Conservation (phyloP, 1,140 invertebrate genomes). For the Nephila pilipes region DNA sequence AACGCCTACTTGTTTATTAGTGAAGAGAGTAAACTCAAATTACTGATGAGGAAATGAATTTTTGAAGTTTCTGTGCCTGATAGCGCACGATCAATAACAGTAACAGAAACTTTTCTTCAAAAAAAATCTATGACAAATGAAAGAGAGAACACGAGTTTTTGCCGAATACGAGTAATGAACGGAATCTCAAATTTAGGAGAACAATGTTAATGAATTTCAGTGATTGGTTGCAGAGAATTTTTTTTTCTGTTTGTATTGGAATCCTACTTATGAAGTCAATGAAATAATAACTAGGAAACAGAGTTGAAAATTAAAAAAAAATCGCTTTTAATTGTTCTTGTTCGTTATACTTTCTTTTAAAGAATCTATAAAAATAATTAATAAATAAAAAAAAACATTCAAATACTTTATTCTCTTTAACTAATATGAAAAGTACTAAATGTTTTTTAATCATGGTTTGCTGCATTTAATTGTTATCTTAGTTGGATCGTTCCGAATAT, state of each 20-base stretch:
- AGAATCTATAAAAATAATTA: no score
- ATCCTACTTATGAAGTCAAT: background rate
- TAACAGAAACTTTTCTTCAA: background rate
- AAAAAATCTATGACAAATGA: background rate
- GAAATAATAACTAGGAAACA: background rate
- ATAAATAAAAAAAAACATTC: no score
- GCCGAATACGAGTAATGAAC: background rate
- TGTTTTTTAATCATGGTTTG: no score
- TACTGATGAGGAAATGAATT: constrained; percentile 14
- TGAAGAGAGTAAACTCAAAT: background rate
- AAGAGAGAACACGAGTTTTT: background rate
- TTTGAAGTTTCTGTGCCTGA: background rate
- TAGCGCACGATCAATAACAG: background rate
- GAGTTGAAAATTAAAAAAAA: no score
- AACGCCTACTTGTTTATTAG: background rate
- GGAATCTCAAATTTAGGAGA: background rate
- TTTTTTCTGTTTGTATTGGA: no score
- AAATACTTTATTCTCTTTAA: no score
- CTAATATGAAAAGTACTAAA: no score
- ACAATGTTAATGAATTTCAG: background rate
- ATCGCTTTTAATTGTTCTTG: no score
- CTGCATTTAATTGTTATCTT: no score
- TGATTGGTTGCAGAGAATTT: no score
- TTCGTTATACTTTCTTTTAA: no score
- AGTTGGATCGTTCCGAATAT: no score